Percentiles rank a stretch among this genome's conserved stretches.
Evolutionary conservation across 2,113 vertebrate species (phyloP).

Genomic region (Ia io): DNA sequence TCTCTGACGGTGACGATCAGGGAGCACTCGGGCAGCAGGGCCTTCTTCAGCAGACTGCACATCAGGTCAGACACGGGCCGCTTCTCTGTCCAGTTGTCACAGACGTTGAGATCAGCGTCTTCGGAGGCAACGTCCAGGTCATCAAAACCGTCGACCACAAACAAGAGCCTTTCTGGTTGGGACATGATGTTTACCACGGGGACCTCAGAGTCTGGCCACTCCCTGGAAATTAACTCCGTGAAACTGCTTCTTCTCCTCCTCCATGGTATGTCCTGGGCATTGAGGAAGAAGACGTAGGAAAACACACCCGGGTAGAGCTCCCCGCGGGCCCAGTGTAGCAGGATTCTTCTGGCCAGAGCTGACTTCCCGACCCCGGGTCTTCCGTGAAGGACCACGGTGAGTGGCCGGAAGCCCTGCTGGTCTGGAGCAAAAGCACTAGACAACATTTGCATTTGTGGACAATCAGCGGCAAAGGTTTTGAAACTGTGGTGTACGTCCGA

Average conservation of each 20-base stretch:
- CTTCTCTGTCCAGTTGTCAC: neutral
- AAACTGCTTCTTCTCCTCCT: constrained; percentile 34
- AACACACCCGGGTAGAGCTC: constrained; percentile 46
- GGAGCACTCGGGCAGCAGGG: neutral
- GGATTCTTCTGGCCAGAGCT: neutral
- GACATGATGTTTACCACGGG: neutral
- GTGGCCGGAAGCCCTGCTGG: rapidly evolving
- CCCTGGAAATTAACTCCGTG: constrained; percentile 13
- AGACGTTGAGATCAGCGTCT: rapidly evolving
- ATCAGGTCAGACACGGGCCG: neutral
- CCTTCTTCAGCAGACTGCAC: constrained; percentile 61
- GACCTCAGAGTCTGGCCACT: neutral
- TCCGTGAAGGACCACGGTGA: constrained; percentile 58
- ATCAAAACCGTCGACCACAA: constrained; percentile 69
- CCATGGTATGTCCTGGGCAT: constrained; percentile 30
- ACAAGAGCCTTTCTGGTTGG: constrained; percentile 51
- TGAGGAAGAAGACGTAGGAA: constrained; percentile 65
- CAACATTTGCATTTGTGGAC: neutral
- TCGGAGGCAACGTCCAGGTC: neutral
- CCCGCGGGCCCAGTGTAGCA: constrained; percentile 60
- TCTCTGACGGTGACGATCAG: constrained; percentile 65
- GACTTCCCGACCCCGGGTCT: constrained; percentile 45
- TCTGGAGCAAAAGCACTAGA: neutral
- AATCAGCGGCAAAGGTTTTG: neutral
- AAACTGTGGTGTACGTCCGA: rapidly evolving